phyloP scores from a whole-genome alignment of 2,888 invertebrate genomes.

The Eilema griseolum region DNA sequence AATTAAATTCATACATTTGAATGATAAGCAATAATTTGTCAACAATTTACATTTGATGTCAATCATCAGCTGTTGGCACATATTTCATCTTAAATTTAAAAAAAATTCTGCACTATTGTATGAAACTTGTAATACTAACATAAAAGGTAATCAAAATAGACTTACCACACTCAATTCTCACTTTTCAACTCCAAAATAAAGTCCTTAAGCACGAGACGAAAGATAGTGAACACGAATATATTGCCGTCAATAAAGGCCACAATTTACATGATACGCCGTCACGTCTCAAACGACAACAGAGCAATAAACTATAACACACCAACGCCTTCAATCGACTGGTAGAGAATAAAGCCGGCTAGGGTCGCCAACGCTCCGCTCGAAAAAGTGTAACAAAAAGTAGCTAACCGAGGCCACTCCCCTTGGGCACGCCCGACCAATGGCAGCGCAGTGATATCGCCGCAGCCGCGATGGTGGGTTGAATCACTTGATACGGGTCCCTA shows the following conservation, averaged over 20 bases:
- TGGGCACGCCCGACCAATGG: constrained; percentile 77
- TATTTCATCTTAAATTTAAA: neutral
- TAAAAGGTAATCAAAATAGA: constrained; percentile 46
- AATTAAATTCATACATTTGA: neutral
- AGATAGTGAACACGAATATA: constrained; percentile 69
- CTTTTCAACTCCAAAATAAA: constrained; percentile 66
- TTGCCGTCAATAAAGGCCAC: constrained; percentile 72
- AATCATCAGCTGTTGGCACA: neutral
- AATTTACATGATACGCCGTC: constrained; percentile 78
- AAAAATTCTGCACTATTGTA: neutral
- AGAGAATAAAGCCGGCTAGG: constrained; percentile 78
- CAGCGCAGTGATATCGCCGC: constrained; percentile 66
- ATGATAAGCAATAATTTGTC: neutral
- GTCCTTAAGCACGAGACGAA: constrained; percentile 74
- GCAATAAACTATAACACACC: constrained; percentile 85
- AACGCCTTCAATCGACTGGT: constrained; percentile 84
- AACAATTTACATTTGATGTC: neutral
- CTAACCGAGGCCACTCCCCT: constrained; percentile 80
- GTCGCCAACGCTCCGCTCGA: constrained; percentile 79
- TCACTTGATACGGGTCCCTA: constrained; percentile 83
- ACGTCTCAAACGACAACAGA: constrained; percentile 72
- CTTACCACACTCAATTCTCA: constrained; percentile 66
- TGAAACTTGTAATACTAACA: constrained; percentile 22
- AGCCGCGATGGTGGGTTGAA: constrained; percentile 79
- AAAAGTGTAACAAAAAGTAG: constrained; percentile 79